These are phyloP conservation scores for Morone saxatilis DNA, from an alignment of 2,113 vertebrate species.

Conservation along the genomic window DNA sequence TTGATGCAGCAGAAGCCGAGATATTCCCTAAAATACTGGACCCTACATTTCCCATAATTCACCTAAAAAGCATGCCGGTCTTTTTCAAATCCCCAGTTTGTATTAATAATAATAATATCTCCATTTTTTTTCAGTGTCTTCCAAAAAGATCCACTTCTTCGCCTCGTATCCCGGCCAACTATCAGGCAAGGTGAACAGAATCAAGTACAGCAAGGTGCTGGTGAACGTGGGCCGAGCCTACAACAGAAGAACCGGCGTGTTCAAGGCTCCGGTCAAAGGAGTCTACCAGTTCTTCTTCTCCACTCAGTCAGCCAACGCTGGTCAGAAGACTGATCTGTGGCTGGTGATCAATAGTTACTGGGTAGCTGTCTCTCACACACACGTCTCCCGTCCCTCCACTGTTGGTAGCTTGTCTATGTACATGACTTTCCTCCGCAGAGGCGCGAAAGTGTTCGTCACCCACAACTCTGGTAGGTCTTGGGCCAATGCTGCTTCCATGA, in stretches of 20 bases:
- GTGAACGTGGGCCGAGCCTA: constrained; percentile 63
- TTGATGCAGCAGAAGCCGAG: background rate
- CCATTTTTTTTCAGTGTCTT: background rate
- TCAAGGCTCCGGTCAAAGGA: constrained; percentile 60
- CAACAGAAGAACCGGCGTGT: constrained; percentile 43
- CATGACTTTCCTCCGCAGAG: constrained; percentile 54
- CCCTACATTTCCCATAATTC: background rate
- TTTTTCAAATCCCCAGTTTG: too few relatives aligned
- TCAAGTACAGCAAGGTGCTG: constrained; percentile 60
- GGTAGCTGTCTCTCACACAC: constrained; percentile 57
- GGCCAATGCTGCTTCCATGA: constrained; percentile 56
- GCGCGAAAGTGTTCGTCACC: constrained; percentile 59
- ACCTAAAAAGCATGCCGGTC: background rate
- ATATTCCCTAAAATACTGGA: background rate
- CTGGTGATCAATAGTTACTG: constrained; percentile 68
- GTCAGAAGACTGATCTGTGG: constrained; percentile 60
- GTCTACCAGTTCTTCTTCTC: constrained; percentile 73
- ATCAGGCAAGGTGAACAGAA: constrained; percentile 60
- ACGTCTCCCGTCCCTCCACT: constrained; percentile 20
- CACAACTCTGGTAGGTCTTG: constrained; percentile 64
- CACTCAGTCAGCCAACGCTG: background rate
- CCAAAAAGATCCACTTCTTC: constrained; percentile 65
- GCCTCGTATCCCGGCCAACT: constrained; percentile 53
- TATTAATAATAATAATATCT: background rate
- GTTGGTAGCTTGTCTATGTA: constrained; percentile 43